A percentile compares a stretch with the other conserved stretches of the same genome.
Evolutionary conservation across 2,888 invertebrate genomes (phyloP).

Genomic region (Saturnia japonica): DNA sequence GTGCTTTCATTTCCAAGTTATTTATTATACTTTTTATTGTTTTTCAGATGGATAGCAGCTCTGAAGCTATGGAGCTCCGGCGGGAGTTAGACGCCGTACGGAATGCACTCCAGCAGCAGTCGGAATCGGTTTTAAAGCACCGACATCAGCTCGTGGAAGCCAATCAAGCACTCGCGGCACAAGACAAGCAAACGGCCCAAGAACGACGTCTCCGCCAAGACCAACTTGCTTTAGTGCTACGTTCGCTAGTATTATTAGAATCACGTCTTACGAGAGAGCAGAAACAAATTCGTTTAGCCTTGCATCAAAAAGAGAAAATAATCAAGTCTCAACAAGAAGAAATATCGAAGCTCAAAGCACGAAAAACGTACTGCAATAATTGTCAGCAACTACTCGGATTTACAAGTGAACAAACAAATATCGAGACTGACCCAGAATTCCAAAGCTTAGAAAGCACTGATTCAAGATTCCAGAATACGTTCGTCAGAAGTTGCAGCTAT

Average conservation of each 20-base stretch:
- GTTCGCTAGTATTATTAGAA: conserved; percentile 87
- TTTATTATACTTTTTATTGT: conserved; percentile 39
- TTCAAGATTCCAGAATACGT: conserved; percentile 74
- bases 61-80: conserved; percentile 81
- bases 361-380: conserved; percentile 75
- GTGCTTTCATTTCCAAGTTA: not conserved
- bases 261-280: conserved; percentile 88
- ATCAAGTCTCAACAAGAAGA: conserved; percentile 87
- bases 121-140: conserved; percentile 84
- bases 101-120: conserved; percentile 84
- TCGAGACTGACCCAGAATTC: conserved; percentile 79
- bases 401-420: conserved; percentile 79
- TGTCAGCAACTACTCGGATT: conserved; percentile 77
- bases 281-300: conserved; percentile 85
- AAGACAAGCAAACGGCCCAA: conserved; percentile 82
- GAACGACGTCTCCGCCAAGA: conserved; percentile 85
- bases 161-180: conserved; percentile 81
- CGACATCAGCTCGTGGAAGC: conserved; percentile 86
- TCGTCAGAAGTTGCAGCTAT: conserved; percentile 77
- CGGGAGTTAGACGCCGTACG: conserved; percentile 86
- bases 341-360: conserved; percentile 84
- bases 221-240: conserved; percentile 86
- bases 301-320: conserved; percentile 87
- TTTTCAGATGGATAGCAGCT: conserved; percentile 86
- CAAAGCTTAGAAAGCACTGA: conserved; percentile 79